Conservation (phyloP, 2,113 vertebrate genomes). For the Colinus virginianus region DNA sequence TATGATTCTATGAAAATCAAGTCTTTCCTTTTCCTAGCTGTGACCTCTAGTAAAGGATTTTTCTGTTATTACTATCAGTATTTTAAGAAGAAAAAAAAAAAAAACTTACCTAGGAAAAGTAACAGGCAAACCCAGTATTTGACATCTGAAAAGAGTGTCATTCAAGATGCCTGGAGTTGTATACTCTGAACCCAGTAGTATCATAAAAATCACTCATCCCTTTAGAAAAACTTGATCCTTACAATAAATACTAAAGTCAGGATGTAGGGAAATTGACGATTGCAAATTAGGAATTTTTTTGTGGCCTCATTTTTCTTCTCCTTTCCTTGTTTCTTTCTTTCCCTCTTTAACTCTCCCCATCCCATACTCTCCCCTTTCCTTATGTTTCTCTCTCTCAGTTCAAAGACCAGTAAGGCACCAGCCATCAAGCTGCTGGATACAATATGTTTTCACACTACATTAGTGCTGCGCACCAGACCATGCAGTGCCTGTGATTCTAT, state of each 20-base stretch:
- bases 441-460: conserved; percentile 45
- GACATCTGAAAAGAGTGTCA: not conserved
- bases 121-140: not conserved
- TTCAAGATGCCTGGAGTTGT: not conserved
- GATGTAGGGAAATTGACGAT: not conserved
- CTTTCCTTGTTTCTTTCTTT: not conserved
- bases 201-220: not conserved
- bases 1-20: not conserved
- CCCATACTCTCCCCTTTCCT: not conserved
- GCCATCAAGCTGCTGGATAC: not conserved
- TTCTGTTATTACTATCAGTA: not conserved
- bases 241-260: not conserved
- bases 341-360: not conserved
- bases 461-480: conserved; percentile 17
- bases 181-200: not conserved
- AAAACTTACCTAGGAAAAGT: not conserved
- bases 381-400: not conserved
- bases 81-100: not conserved
- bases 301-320: not conserved
- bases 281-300: not conserved
- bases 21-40: not conserved
- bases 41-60: not conserved
- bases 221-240: not conserved
- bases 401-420: conserved; percentile 3
- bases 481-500: not conserved